Evolutionary conservation across 2,113 vertebrate species (phyloP), one percentile per base, ranked within the genome.

Genomic region (Scortum barcoo): DNA sequence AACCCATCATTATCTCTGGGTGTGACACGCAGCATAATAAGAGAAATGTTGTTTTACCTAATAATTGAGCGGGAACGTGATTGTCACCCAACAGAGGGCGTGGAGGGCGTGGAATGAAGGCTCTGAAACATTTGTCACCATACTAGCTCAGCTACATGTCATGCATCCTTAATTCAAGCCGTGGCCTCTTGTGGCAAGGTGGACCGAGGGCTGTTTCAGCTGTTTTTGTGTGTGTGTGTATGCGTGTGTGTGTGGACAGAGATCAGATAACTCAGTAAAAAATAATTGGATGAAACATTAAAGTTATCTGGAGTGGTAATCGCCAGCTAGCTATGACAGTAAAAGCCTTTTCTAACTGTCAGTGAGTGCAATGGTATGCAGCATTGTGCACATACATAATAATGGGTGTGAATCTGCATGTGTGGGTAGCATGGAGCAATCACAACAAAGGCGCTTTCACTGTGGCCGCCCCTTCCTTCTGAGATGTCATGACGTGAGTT

Each of bases 361-460:
- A 51, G 19, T 9, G 50, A 78, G 0, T 24, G 24, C 40, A 33
- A 44, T 56, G 70, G 58, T 70, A 70, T 56, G 70, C 48, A 56
- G n/a, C 10, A 48, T 65, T 44, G 66, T 76, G 61, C 66, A 74
- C 46, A 74, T 65, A 3, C 13, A 10, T 54, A 81, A 89, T 79
- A 61, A 71, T 84, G 72, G 85, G 80, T 75, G 77, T 84, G 79
- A 44, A 74, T 86, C 54, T 79, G 65, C 76, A 60, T 81, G 48
- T 85, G 78, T 86, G 85, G 78, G 81, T 38, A 68, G 74, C 63
- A 62, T 33, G 36, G 38, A 83, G 56, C 56, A 80, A 73, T 65
- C 74, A 69, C 65, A 90, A 89, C 80, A 90, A 87, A 84, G 66
- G 28, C 56, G 76, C 87, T 83, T 81, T 89, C 76, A 81, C 50